phyloP scores from a whole-genome alignment of 2,797 vertebrate species.

The Periparus ater region DNA sequence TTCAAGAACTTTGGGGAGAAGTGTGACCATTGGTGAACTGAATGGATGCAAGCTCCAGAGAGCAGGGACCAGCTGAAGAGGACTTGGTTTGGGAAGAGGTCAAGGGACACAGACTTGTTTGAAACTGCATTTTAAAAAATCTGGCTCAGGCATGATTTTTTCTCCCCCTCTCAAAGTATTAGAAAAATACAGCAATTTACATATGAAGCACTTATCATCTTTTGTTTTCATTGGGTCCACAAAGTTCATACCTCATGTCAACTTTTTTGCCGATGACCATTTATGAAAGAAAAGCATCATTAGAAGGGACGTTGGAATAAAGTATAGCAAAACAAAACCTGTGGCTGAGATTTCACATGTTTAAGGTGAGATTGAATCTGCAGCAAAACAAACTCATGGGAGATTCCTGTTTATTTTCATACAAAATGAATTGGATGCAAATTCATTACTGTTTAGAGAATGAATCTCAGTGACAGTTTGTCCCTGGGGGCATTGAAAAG shows the following conservation, averaged over 20 bases:
- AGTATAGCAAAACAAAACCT: neutral
- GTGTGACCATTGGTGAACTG: neutral
- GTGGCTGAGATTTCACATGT: neutral
- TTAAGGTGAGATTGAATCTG: neutral
- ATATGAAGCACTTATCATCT: neutral
- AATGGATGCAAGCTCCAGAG: neutral
- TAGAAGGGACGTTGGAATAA: neutral
- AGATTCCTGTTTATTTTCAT: conserved; percentile 40
- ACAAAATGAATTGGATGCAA: conserved; percentile 51
- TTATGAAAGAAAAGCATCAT: neutral
- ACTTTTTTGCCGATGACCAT: neutral
- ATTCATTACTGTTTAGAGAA: conserved; percentile 13
- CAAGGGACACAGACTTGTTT: neutral
- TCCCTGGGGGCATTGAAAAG: conserved; percentile 20
- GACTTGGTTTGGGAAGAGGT: neutral
- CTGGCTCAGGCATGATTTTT: neutral
- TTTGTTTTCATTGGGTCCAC: neutral
- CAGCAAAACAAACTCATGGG: neutral
- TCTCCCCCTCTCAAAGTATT: neutral
- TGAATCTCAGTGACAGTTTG: conserved; percentile 44
- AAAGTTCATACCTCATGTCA: neutral
- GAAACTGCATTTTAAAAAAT: neutral
- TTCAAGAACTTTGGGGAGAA: neutral
- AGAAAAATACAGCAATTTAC: neutral
- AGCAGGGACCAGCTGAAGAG: neutral